phyloP scores from a whole-genome alignment of 2,888 invertebrate species.

The Metallyticus violacea region DNA sequence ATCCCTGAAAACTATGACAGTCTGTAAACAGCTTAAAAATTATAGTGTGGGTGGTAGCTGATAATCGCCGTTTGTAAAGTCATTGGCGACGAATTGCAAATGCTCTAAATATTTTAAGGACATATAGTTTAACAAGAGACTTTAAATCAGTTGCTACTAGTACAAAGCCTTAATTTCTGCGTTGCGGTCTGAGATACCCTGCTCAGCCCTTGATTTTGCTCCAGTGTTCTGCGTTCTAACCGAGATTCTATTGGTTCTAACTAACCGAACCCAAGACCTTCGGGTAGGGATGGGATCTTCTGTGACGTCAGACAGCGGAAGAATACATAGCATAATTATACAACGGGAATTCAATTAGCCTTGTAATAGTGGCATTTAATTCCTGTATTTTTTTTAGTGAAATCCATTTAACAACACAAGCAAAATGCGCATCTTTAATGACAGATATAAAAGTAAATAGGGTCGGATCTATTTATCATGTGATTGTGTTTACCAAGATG shows the following conservation, averaged over 20 bases:
- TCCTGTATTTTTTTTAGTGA: not conserved
- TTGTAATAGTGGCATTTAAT: not conserved
- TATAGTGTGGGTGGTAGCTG: too few species aligned
- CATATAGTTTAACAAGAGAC: too few species aligned
- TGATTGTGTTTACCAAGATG: conserved; percentile 33
- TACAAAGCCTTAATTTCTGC: too few species aligned
- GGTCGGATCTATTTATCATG: conserved; percentile 29
- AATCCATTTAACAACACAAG: not conserved
- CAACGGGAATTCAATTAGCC: not conserved
- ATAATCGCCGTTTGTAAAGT: too few species aligned
- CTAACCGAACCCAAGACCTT: not conserved
- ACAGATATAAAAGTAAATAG: not conserved
- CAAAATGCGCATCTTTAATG: not conserved
- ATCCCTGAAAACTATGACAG: too few species aligned
- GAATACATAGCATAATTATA: not conserved
- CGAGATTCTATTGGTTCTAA: too few species aligned
- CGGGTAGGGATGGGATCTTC: not conserved
- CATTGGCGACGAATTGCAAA: too few species aligned
- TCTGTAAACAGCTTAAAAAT: too few species aligned
- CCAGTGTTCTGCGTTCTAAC: too few species aligned
- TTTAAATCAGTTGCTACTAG: too few species aligned
- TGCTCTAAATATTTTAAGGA: too few species aligned
- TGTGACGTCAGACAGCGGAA: not conserved
- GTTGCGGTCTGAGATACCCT: too few species aligned
- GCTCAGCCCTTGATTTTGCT: not conserved